Percentiles rank a stretch among this genome's conserved stretches.
These are phyloP conservation scores for Oryzias dopingdopingensis DNA, from an alignment of 2,797 vertebrate genomes.

Conservation along the genomic window DNA sequence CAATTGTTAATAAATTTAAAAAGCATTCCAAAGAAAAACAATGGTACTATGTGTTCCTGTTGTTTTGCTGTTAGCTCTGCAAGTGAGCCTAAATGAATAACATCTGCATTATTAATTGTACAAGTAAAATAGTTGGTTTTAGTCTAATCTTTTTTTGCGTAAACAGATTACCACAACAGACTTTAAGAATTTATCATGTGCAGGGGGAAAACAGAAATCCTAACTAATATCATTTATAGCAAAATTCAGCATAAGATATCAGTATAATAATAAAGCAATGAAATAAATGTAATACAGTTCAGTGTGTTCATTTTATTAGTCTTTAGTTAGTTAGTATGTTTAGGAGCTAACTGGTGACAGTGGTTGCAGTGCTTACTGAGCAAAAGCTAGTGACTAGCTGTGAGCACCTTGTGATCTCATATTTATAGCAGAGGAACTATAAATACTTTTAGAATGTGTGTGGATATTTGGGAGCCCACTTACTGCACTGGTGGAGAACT, in stretches of 20 bases:
- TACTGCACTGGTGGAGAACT: constrained; percentile 47
- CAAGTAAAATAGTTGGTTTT: too few relatives aligned
- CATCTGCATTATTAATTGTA: background rate
- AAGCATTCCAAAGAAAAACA: background rate
- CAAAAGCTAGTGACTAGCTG: constrained; percentile 55
- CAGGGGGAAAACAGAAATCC: too few relatives aligned
- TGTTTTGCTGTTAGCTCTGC: background rate
- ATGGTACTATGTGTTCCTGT: background rate
- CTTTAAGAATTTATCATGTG: too few relatives aligned
- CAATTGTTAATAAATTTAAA: background rate
- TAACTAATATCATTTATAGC: background rate
- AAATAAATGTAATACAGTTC: too few relatives aligned
- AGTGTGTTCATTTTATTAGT: background rate
- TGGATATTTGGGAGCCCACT: constrained; percentile 44
- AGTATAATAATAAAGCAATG: too few relatives aligned
- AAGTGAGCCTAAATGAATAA: background rate
- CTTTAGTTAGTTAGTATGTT: background rate
- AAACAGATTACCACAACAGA: too few relatives aligned
- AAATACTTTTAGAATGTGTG: constrained; percentile 67
- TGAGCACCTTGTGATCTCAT: constrained; percentile 62
- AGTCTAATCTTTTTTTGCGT: too few relatives aligned
- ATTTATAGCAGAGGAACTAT: constrained; percentile 69
- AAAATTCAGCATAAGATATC: background rate
- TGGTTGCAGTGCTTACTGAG: constrained; percentile 49
- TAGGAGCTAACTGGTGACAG: constrained; percentile 19